Evolutionary conservation across 2,113 vertebrate genomes (phyloP), one percentile per base, ranked within the genome.

Genomic region (Monopterus albus): DNA sequence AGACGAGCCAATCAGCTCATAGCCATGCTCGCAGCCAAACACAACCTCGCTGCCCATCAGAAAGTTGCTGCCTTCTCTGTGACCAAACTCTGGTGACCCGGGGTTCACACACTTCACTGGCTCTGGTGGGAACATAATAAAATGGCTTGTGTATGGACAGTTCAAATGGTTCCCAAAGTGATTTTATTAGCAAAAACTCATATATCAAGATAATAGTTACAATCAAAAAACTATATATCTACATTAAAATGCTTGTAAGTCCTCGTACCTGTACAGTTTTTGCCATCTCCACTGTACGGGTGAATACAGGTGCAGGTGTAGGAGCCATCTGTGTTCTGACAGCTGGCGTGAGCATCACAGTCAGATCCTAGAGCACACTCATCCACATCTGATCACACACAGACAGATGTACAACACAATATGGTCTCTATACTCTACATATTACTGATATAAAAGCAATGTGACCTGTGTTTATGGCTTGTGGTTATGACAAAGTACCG

Each of bases 301-400:
- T 90, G 91, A 42, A 92, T 69, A 53, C 98, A 99, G 1, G 93
- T 94, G 81, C 98, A 99, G 72, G 92, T 62, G 65, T 99, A 97
- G 18, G 97, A 98, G 25, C 98, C 98, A 0, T 98, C 95, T 2
- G 95, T 97, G 82, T 99, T 99, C 51, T 93, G 91, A 89, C 98
- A 99, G 58, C 92, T 95, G 1, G 97, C 95, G 0, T 96, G 93
- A 21, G 91, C 73, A 35, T 95, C 89, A 0, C 98, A 99, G 56
- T 98, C 96, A 1, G 97, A 97, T 17, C 97, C 97, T 56, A 98
- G 93, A 5, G 96, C 96, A 0, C 98, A 99, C 83, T 99, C 98
- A 42, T 99, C 96, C 39, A 98, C 94, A 90, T 99, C 97, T 99
- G 64, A 70, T 84, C 43, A 76, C 45, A 53, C 15, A 67, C 0